Conservation (phyloP, 2,888 invertebrate genomes). For the Tanytarsus gracilentus region DNA sequence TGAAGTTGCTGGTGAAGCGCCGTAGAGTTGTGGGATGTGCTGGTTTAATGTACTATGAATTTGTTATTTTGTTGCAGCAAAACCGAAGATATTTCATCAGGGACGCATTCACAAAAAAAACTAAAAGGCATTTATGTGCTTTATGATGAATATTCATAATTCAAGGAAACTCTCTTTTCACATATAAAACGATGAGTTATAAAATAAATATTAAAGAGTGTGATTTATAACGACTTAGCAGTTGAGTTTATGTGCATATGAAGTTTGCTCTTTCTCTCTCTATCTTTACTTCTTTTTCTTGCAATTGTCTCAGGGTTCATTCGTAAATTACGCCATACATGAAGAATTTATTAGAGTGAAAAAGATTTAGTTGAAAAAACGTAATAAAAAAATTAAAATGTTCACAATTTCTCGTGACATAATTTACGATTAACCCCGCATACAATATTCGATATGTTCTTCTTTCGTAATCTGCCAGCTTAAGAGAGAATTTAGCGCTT, state of each 20-base stretch:
- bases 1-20: not conserved
- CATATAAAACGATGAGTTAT: not conserved
- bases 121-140: not conserved
- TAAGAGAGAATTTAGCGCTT: not conserved
- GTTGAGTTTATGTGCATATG: not conserved
- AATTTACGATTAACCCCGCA: too few species aligned
- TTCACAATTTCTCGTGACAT: too few species aligned
- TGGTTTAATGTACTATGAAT: not conserved
- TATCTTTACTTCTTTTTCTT: not conserved
- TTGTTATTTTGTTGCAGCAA: conserved; percentile 4
- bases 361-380: too few species aligned
- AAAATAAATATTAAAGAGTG: conserved; percentile 1
- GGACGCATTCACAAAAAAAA: not conserved
- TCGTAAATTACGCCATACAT: too few species aligned
- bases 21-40: not conserved
- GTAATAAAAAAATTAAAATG: too few species aligned
- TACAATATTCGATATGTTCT: too few species aligned
- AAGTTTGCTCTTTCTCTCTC: not conserved
- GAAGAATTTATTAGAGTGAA: too few species aligned
- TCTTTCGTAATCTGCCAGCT: too few species aligned
- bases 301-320: too few species aligned
- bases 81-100: not conserved
- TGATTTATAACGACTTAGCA: not conserved
- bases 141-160: not conserved
- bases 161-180: not conserved